These are phyloP conservation scores for Cryptus viduatorius DNA, from an alignment of 2,888 invertebrate species.

Conservation along the genomic window DNA sequence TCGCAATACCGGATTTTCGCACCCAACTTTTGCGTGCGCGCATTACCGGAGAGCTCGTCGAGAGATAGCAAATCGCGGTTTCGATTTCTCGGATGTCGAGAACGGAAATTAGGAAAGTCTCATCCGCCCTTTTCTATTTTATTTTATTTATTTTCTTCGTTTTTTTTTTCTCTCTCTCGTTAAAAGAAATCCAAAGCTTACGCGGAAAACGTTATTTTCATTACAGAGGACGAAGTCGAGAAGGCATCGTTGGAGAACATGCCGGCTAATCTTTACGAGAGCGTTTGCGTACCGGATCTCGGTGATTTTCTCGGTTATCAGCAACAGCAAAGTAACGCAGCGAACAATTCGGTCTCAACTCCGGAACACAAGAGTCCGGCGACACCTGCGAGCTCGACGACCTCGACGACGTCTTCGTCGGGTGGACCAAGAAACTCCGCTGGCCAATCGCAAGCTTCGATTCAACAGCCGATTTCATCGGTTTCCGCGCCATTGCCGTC, in stretches of 20 bases:
- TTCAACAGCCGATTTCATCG: constrained; percentile 66
- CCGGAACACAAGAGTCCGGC: constrained; percentile 76
- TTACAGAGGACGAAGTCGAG: constrained; percentile 92
- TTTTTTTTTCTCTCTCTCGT: neutral
- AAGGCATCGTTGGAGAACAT: constrained; percentile 90
- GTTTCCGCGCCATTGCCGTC: constrained; percentile 74
- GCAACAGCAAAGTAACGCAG: constrained; percentile 69
- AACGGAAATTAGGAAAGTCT: constrained; percentile 83
- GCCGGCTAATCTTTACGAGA: constrained; percentile 92
- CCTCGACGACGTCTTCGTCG: constrained; percentile 76
- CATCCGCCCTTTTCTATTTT: constrained; percentile 74
- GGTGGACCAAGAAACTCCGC: constrained; percentile 65
- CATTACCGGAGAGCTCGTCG: constrained; percentile 48
- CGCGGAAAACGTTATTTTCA: constrained; percentile 5
- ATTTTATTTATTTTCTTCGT: constrained; percentile 48
- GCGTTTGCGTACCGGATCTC: constrained; percentile 92
- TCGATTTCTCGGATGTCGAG: constrained; percentile 80
- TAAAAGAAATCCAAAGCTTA: constrained; percentile 8
- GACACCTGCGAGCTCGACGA: constrained; percentile 82
- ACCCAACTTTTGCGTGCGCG: constrained; percentile 56
- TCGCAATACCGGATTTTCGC: constrained; percentile 75
- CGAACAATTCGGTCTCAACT: constrained; percentile 70
- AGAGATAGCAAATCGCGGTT: constrained; percentile 77
- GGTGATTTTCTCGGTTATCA: constrained; percentile 89
- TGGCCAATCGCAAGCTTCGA: constrained; percentile 64